These are phyloP conservation scores for Machaerirhynchus nigripectus DNA, from an alignment of 2,113 vertebrate genomes.

Conservation along the genomic window DNA sequence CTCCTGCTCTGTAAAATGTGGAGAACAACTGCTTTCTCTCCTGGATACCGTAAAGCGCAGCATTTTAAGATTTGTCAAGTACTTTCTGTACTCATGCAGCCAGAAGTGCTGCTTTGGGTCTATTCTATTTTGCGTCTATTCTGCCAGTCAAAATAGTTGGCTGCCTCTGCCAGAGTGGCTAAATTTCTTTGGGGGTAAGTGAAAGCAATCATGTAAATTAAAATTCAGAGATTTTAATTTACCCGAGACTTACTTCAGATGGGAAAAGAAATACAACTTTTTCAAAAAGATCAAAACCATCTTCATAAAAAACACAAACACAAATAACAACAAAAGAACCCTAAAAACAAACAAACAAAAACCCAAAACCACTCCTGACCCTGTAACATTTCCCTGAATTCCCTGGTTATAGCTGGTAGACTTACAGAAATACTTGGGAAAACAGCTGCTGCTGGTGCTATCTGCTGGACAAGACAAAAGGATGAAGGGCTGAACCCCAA, in stretches of 20 bases:
- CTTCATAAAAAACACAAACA: background rate
- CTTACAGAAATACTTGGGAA: background rate
- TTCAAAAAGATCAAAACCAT: background rate
- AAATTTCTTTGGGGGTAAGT: background rate
- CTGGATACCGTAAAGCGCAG: background rate
- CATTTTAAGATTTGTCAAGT: background rate
- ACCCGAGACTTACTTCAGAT: background rate
- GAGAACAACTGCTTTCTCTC: background rate
- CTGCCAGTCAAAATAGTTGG: background rate
- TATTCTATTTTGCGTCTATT: background rate
- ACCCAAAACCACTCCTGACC: background rate
- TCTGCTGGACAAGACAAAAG: background rate
- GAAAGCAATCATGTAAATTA: background rate
- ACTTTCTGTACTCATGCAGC: background rate
- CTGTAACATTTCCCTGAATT: accelerated
- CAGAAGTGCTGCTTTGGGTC: background rate
- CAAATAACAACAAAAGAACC: background rate
- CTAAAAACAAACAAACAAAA: background rate
- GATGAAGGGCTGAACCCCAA: background rate
- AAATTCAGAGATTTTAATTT: too few relatives aligned
- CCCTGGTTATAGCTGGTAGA: background rate
- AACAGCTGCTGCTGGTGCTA: background rate
- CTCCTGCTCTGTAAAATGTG: background rate
- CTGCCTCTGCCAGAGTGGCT: background rate
- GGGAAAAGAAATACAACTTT: background rate